Percentiles rank a stretch among this genome's conserved stretches.
phyloP scores from a whole-genome alignment of 2,888 invertebrate species.

The Germaria angustata region DNA sequence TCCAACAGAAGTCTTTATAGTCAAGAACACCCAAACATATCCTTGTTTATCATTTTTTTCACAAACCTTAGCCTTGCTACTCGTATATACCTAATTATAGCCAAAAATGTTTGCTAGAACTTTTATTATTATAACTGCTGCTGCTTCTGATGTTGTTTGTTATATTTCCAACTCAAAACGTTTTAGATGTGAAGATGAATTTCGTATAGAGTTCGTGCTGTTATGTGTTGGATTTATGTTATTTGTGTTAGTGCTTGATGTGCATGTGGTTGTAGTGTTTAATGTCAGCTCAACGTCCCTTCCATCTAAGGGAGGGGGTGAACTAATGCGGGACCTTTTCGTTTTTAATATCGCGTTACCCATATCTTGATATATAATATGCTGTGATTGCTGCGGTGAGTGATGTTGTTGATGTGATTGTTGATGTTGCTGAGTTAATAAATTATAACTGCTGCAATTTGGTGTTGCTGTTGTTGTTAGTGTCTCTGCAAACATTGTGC shows the following conservation, averaged over 20 bases:
- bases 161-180: constrained; percentile 83
- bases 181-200: constrained; percentile 81
- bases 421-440: constrained; percentile 58
- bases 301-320: constrained; percentile 83
- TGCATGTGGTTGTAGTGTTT: constrained; percentile 56
- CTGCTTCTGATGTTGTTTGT: constrained; percentile 20
- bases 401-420: constrained; percentile 45
- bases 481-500: constrained; percentile 60
- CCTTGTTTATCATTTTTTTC: not conserved
- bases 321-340: constrained; percentile 69
- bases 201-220: constrained; percentile 53
- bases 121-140: not conserved
- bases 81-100: not conserved
- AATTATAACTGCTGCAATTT: constrained; percentile 24
- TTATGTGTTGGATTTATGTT: constrained; percentile 62
- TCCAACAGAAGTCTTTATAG: no score
- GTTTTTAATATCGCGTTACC: constrained; percentile 62
- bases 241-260: constrained; percentile 55
- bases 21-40: constrained; percentile 28
- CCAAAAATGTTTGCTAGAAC: not conserved
- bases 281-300: constrained; percentile 84
- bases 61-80: not conserved
- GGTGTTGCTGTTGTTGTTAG: constrained; percentile 50
- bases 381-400: constrained; percentile 26
- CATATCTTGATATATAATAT: constrained; percentile 56